Base-by-base conservation (phyloP, 2,113 vertebrate species). In the Amblyopsis rosae region DNA sequence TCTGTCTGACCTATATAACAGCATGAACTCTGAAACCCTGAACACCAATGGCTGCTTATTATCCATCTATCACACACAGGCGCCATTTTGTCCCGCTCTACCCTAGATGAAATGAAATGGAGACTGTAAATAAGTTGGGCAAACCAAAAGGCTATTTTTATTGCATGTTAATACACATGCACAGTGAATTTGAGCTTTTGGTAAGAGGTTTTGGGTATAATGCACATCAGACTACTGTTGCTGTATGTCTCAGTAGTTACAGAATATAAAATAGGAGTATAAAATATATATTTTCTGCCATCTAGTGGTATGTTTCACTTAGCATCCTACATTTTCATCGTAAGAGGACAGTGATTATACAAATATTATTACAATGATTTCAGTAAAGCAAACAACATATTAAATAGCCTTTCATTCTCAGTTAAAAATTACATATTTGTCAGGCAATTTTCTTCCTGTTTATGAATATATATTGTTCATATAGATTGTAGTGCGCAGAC, bases 261-360 rank as follows among this genome's bases (percentile, higher is more conserved):
- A 4, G 1, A 11, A 26, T 26, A 26, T 26, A 26, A 26, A 26
- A 26, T 26, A 26, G 26, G 26, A 26, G 26, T 26, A 26, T 26
- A 62, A 70, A 35, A 72, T 66, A 64, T 65, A 62, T 48, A 15
- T 59, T 32, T 66, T 10, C 6, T 7, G 3, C 79, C 89, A 68
- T 69, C 89, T 86, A 75, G 71, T 74, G 88, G 50, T 16, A 3
- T 0, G 10, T 12, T 51, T 41, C 35, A 41, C 35, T 41, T 41
- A 6, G 6, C 7, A 5, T 41, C 35, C 35, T 41, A 8, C 5
- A 41, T 41, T 6, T 41, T 8, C 6, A 41, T 41, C 35, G 3
- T 26, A 26, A 26, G 26, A 26, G 26, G 26, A 26, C 26, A 26
- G 26, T 26, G 26, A 26, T 26, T 26, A 26, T 26, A 26, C 26